A percentile compares a stretch with the other conserved stretches of the same genome.
These are phyloP conservation scores for Tinea semifulvella DNA, from an alignment of 2,888 invertebrate species.

Conservation along the genomic window DNA sequence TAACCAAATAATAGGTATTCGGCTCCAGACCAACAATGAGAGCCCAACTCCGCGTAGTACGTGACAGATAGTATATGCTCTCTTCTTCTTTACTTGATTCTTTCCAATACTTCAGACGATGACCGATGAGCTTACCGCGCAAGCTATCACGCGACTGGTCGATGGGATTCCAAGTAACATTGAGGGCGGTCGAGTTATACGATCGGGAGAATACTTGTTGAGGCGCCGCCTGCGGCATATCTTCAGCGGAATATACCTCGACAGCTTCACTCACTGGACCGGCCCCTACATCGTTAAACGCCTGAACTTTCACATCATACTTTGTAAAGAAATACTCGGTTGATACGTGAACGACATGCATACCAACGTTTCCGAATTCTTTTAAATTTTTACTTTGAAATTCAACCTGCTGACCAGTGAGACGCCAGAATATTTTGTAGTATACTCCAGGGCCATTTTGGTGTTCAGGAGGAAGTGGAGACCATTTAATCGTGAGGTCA, in stretches of 20 bases:
- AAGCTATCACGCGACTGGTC: slow-evolving; percentile 84
- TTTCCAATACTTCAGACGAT: slow-evolving; percentile 94
- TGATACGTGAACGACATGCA: slow-evolving; percentile 80
- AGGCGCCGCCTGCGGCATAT: slow-evolving; percentile 92
- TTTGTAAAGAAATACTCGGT: slow-evolving; percentile 80
- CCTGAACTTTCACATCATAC: slow-evolving; percentile 87
- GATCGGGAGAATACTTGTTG: slow-evolving; percentile 80
- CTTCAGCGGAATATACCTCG: slow-evolving; percentile 86
- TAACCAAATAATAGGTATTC: slow-evolving; percentile 91
- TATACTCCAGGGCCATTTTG: slow-evolving; percentile 91
- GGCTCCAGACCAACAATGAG: slow-evolving; percentile 93
- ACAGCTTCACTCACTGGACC: slow-evolving; percentile 84
- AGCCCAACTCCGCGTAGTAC: slow-evolving; percentile 85
- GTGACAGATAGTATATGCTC: slow-evolving; percentile 84
- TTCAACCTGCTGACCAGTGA: slow-evolving; percentile 75
- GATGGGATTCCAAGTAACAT: slow-evolving; percentile 91
- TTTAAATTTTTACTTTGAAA: slow-evolving; percentile 77
- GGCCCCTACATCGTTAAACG: slow-evolving; percentile 80
- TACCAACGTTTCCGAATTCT: slow-evolving; percentile 78
- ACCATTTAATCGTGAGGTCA: slow-evolving; percentile 92
- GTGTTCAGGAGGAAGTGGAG: slow-evolving; percentile 76
- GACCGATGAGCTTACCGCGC: slow-evolving; percentile 90
- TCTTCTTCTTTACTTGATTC: slow-evolving; percentile 78
- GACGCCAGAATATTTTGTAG: slow-evolving; percentile 90
- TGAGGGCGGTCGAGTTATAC: slow-evolving; percentile 91